These are phyloP conservation scores for Charanyca ferruginea DNA, from an alignment of 2,888 invertebrate genomes.

Conservation along the genomic window DNA sequence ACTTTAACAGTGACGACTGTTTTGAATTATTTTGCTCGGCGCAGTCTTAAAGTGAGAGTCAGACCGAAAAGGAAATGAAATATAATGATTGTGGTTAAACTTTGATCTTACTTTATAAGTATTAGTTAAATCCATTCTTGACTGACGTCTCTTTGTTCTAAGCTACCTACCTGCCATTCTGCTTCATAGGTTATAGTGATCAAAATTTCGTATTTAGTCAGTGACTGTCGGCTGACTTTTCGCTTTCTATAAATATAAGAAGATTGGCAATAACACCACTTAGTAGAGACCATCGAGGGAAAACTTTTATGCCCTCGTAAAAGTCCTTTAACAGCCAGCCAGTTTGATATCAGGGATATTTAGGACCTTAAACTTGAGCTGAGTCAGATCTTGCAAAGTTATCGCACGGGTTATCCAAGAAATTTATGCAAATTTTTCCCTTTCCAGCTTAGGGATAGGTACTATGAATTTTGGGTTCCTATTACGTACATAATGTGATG, in stretches of 20 bases:
- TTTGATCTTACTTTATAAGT: slow-evolving; percentile 6
- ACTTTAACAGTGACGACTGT: too few relatives aligned
- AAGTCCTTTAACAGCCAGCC: slow-evolving; percentile 35
- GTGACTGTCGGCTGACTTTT: too few relatives aligned
- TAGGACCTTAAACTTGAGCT: slow-evolving; percentile 28
- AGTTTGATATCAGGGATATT: slow-evolving; percentile 33
- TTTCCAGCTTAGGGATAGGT: slow-evolving; percentile 11
- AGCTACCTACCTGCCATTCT: too few relatives aligned
- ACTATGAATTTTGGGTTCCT: slow-evolving; percentile 31
- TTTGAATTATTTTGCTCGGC: too few relatives aligned
- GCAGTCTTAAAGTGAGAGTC: too few relatives aligned
- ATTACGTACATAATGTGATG: slow-evolving; percentile 37
- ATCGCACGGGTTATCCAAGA: slow-evolving; percentile 27
- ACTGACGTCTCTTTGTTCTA: too few relatives aligned
- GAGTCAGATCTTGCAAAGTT: slow-evolving; percentile 31
- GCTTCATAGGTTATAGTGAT: too few relatives aligned
- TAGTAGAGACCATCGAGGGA: not conserved
- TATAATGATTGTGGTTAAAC: not conserved
- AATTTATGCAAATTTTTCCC: slow-evolving; percentile 49
- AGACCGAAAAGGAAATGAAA: slow-evolving; percentile 9
- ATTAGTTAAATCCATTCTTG: too few relatives aligned
- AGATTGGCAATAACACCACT: slow-evolving; percentile 9
- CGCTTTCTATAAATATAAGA: too few relatives aligned
- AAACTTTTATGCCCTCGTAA: slow-evolving; percentile 54
- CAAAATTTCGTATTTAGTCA: too few relatives aligned